Base-by-base conservation (phyloP, 2,113 vertebrate species). In the Actenoides hombroni region DNA sequence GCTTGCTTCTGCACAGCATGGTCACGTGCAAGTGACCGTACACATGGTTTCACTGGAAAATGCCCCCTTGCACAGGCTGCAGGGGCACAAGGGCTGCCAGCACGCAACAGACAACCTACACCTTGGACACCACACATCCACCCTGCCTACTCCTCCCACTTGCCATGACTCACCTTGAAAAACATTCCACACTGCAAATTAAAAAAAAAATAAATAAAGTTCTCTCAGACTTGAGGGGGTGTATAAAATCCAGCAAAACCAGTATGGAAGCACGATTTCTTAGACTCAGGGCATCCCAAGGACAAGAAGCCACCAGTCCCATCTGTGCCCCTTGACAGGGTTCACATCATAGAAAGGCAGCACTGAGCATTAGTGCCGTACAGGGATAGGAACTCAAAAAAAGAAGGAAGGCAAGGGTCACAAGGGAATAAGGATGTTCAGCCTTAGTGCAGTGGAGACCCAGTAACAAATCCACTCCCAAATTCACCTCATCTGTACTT, bases 101-200 rank as follows among this genome's bases (percentile, higher is more conserved):
- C 6, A 2, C 0, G 0, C 6, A 1, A 31, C 4, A 14, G 87
- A 57, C 68, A 54, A 48, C 44, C 23, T 20, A 8, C 49, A 25
- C 28, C 64, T 70, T 54, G 4, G 2, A 19, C 1, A 1, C 46
- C 2, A 13, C 39, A 16, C 25, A 10, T 15, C 44, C 19, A 21
- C 35, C 16, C 24, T 61, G 54, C 54, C 80, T 33, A 14, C 10
- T 73, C 35, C 46, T 56, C 69, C 82, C 7, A 16, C 40, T 48
- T 12, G 3, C 77, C 17, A n/a, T 3, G 0, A 74, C 49, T 84
- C 81, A 15, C 5, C 65, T 29, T 13, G 10, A 33, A 61, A 87
- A 85, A 65, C 2, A 8, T 5, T 61, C 67, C 53, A 44, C 21
- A 65, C 8, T 4, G 49, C 26, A 20, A 60, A 56, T 42, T 29